These are phyloP conservation scores for Craniophora ligustri DNA, from an alignment of 2,888 invertebrate genomes.

Conservation along the genomic window DNA sequence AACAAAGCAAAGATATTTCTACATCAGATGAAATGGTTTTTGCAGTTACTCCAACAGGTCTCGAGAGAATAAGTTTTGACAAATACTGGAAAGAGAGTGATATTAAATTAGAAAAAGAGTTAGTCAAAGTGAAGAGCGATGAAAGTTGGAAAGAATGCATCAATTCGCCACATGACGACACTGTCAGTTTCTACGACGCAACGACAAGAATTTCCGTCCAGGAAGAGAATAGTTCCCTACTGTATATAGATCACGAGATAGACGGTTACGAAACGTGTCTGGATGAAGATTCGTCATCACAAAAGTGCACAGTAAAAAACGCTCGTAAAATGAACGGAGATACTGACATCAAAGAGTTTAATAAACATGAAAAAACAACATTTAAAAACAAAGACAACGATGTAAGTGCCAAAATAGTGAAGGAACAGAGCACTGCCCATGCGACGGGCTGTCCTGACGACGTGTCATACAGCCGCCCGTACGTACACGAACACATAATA, in stretches of 20 bases:
- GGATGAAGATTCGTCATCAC: constrained; percentile 87
- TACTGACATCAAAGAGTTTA: constrained; percentile 77
- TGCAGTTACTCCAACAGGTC: constrained; percentile 84
- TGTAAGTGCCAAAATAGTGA: constrained; percentile 71
- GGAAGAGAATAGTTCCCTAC: constrained; percentile 76
- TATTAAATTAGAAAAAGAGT: constrained; percentile 60
- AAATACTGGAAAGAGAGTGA: constrained; percentile 83
- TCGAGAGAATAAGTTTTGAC: constrained; percentile 86
- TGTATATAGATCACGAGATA: constrained; percentile 85
- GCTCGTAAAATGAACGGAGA: constrained; percentile 79
- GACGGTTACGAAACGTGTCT: constrained; percentile 90
- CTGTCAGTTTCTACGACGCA: constrained; percentile 70
- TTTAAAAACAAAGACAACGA: constrained; percentile 78
- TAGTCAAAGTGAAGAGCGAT: constrained; percentile 77
- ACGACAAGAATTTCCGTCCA: constrained; percentile 77
- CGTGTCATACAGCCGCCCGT: constrained; percentile 73
- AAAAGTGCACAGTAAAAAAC: constrained; percentile 74
- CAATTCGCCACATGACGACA: constrained; percentile 75
- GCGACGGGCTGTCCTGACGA: constrained; percentile 70
- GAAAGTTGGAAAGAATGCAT: constrained; percentile 83
- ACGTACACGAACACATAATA: constrained; percentile 84
- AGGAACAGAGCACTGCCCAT: constrained; percentile 62
- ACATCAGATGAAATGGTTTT: constrained; percentile 88
- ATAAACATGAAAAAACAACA: constrained; percentile 81
- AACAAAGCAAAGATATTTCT: constrained; percentile 85